These are phyloP conservation scores for Ophioninae sp. DNA, from an alignment of 2,888 invertebrate genomes.

Conservation along the genomic window DNA sequence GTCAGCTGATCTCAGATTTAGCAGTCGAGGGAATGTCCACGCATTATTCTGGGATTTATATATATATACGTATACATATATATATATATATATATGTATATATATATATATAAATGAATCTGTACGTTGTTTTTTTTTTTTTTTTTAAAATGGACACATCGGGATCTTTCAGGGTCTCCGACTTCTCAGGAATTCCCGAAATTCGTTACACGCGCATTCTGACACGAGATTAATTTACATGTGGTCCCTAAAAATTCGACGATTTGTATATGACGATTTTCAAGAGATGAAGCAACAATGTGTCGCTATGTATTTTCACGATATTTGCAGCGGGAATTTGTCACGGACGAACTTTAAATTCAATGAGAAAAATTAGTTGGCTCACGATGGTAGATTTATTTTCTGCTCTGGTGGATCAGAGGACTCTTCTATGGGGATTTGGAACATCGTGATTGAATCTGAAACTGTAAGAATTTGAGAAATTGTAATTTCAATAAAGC, in stretches of 20 bases:
- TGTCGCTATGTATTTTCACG: not conserved
- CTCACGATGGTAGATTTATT: not conserved
- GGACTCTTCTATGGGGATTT: not conserved
- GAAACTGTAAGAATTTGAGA: not conserved
- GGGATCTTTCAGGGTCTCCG: conserved; percentile 14
- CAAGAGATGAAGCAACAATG: not conserved
- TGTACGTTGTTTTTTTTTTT: not conserved
- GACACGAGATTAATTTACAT: not conserved
- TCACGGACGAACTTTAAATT: not conserved
- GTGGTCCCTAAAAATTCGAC: not conserved
- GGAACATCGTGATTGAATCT: not conserved
- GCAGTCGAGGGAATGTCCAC: conserved; percentile 17
- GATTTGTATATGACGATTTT: not conserved
- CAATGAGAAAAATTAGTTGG: not conserved
- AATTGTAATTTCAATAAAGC: no score
- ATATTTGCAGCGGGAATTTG: not conserved
- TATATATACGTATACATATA: not conserved
- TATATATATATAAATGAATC: not conserved
- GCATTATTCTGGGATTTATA: conserved; percentile 1
- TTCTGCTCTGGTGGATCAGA: not conserved
- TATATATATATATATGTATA: not conserved
- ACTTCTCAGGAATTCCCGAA: conserved; percentile 28
- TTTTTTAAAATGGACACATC: conserved; percentile 2
- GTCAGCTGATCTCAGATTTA: conserved; percentile 58
- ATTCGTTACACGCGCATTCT: conserved; percentile 4